Evolutionary conservation across 2,797 vertebrate species (phyloP), one percentile per base, ranked within the genome.

Genomic region (Anas flavirostris): DNA sequence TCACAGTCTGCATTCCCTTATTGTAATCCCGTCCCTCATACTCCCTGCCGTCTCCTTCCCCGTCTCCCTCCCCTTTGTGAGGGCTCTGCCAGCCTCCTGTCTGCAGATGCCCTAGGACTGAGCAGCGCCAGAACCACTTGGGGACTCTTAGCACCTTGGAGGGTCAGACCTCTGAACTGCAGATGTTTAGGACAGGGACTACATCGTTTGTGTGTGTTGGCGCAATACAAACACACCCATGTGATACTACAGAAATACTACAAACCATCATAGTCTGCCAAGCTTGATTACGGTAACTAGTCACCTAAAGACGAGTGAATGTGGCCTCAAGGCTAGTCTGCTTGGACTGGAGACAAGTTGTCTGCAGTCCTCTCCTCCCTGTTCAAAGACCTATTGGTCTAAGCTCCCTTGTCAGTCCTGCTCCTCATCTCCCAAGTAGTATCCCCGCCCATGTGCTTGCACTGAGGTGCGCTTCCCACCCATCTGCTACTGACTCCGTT

Each of bases 301-400:
- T 90, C 9, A 2, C 81, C 75, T 94, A 91, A 97, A 93, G 93
- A 94, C 4, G 12, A 93, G 91, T 73, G 91, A 96, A 97, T 94
- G 86, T 87, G 90, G 94, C 96, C 96, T 96, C 80, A 52, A 95
- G 96, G 95, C 93, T 94, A 58, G 93, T 90, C 88, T 93, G 78
- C 83, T 91, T 55, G 64, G 68, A 43, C 83, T 96, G 96, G 96
- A 97, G 96, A 96, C 95, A 95, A 93, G 55, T 91, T 90, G 95
- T 96, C 96, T 97, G 95, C 78, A 94, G 88, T 93, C 72, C 74
- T 93, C 94, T 91, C 90, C 86, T 95, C 78, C 88, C 90, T 62
- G 60, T 88, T 96, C 87, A 77, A 80, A 85, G 86, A 93, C 62
- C 90, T 90, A 90, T 94, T 8, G 5, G 86, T 82, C 53, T 75